These are phyloP conservation scores for Acyrthosiphon pisum DNA, from an alignment of 1,140 invertebrate genomes.

Conservation along the genomic window DNA sequence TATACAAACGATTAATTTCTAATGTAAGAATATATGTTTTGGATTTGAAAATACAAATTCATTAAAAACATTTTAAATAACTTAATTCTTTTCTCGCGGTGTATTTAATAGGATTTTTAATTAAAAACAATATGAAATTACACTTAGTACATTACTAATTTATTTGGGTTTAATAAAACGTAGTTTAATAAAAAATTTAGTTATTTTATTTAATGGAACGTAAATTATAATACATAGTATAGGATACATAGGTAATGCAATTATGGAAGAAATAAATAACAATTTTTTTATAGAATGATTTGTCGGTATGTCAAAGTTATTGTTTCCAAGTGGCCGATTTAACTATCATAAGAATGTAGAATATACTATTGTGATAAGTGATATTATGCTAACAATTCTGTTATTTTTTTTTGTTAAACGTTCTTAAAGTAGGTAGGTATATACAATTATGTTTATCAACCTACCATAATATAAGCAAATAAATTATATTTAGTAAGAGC, in stretches of 20 bases:
- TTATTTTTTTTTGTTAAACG: background rate
- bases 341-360: background rate
- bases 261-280: background rate
- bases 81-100: background rate
- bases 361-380: background rate
- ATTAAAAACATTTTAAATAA: constrained; percentile 20
- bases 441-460: background rate
- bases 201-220: background rate
- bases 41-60: constrained; percentile 3
- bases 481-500: background rate
- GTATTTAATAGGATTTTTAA: constrained; percentile 9
- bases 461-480: background rate
- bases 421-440: background rate
- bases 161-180: background rate
- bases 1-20: background rate
- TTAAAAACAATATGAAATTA: constrained; percentile 9
- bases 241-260: background rate
- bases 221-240: background rate
- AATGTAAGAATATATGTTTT: constrained; percentile 21
- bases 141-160: background rate
- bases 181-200: background rate
- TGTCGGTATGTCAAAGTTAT: background rate
- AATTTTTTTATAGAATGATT: background rate
- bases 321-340: background rate
- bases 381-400: background rate